Conservation (phyloP, 2,797 vertebrate species). For the Masticophis lateralis region DNA sequence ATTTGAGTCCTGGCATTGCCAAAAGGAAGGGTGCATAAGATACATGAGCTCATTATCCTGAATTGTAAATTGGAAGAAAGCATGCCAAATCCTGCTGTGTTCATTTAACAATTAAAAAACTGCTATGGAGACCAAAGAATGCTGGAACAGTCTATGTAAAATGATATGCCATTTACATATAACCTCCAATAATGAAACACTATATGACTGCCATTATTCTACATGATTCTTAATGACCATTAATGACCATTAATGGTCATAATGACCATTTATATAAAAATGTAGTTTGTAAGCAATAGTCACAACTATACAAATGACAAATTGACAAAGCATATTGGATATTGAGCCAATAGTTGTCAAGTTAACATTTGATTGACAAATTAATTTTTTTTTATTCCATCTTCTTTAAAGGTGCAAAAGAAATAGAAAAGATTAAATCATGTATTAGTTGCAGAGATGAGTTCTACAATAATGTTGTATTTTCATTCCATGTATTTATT, state of each 20-base stretch:
- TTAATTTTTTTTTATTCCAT: background rate
- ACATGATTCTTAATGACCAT: background rate
- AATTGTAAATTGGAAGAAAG: background rate
- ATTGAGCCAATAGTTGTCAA: background rate
- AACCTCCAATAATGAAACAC: background rate
- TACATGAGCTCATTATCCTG: background rate
- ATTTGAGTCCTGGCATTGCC: background rate
- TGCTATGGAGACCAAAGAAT: background rate
- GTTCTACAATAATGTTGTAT: background rate
- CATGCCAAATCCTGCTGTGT: background rate
- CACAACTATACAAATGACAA: background rate
- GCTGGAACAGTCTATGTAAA: background rate
- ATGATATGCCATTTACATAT: background rate
- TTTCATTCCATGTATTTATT: background rate
- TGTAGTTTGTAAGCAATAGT: background rate
- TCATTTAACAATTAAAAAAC: background rate
- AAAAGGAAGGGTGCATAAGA: background rate
- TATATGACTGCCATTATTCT: too few species aligned
- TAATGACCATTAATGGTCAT: too few species aligned
- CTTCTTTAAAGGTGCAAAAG: background rate
- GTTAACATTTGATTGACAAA: background rate
- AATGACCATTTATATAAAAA: background rate
- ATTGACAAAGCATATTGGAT: background rate
- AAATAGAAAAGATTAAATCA: background rate
- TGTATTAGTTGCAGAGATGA: background rate